Evolutionary conservation across 2,797 vertebrate species (phyloP), one percentile per base, ranked within the genome.

Genomic region (Babyrousa celebensis): DNA sequence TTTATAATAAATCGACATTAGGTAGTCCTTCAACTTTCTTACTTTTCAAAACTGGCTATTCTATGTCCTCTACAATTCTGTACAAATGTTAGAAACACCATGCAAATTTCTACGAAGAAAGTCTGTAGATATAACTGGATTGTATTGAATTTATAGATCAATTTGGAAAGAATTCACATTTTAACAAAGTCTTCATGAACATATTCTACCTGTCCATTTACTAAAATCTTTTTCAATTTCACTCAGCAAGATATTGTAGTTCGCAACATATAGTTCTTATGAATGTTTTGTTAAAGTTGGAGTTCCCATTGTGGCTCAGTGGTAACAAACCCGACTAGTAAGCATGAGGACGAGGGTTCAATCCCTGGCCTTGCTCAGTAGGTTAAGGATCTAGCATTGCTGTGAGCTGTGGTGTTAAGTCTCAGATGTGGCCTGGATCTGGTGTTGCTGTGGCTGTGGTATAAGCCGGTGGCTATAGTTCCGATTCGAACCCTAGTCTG

Each of bases 211-310:
- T 88, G 29, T 43, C 78, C 72, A 36, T 86, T 70, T 20, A 32
- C 18, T 70, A 36, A 86, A 54, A 43, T 80, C 20, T 91, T 70
- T 23, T 85, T 85, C 80, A 82, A 43, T 62, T 91, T 78, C 62
- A 70, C 23, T 70, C 16, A 67, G 85, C 32, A 58, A 54, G 52
- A 79, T 71, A 56, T 36, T 60, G 20, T 16, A 79, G 52, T 67
- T 79, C 79, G 52, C 60, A 74, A 74, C 12, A 16, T 40, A 32
- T 10, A 63, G 43, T 18, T 58, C 62, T 94, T 88, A 48, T 20
- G 85, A 83, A 71, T 48, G 70, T 82, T 72, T 40, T 75, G 21
- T 72, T 48, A 48, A 48, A 48, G 43, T 48, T 48, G 43, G 43
- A 48, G 43, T 48, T 48, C 43, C 43, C 43, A 48, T 48, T 48